Evolutionary conservation across 1,140 invertebrate genomes (phyloP).

Genomic region (Neoseiulus cucumeris): DNA sequence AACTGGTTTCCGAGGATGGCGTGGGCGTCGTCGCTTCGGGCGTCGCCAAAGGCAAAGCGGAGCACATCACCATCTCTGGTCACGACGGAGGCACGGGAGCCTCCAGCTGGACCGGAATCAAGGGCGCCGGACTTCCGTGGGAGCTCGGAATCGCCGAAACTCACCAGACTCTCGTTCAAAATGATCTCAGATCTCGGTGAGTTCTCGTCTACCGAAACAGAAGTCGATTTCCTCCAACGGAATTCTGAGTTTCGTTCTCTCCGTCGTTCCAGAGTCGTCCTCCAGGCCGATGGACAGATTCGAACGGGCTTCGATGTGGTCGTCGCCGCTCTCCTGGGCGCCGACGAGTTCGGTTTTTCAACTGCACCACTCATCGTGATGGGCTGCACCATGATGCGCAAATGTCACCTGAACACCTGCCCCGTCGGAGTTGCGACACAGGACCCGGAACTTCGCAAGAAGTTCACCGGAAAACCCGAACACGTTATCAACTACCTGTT

Average conservation of each 20-base stretch:
- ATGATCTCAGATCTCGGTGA: slow-evolving; percentile 62
- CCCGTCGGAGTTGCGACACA: slow-evolving; percentile 94
- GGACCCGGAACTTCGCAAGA: slow-evolving; percentile 80
- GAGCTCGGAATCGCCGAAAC: slow-evolving; percentile 92
- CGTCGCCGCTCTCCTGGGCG: slow-evolving; percentile 79
- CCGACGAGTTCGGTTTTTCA: slow-evolving; percentile 97
- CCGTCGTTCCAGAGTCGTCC: slow-evolving; percentile 50
- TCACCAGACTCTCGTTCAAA: slow-evolving; percentile 79
- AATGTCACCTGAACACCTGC: slow-evolving; percentile 97
- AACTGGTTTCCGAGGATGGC: slow-evolving; percentile 92
- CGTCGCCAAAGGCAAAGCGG: slow-evolving; percentile 92
- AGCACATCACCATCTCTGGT: slow-evolving; percentile 93
- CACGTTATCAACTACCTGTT: slow-evolving; percentile 95
- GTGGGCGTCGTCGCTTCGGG: slow-evolving; percentile 94
- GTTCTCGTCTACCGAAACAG: too few species aligned
- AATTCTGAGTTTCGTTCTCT: too few species aligned
- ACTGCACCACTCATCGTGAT: slow-evolving; percentile 92
- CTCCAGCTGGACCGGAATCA: slow-evolving; percentile 83
- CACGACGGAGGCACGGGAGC: slow-evolving; percentile 97
- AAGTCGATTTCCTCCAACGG: too few species aligned
- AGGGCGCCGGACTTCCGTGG: slow-evolving; percentile 88
- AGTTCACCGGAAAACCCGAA: slow-evolving; percentile 92
- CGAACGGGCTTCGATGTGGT: slow-evolving; percentile 89
- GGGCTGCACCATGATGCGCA: slow-evolving; percentile 98
- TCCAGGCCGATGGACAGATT: slow-evolving; percentile 87